A percentile compares a stretch with the other conserved stretches of the same genome.
Conservation (phyloP, 2,888 invertebrate species). For the Pinctada fucata region DNA sequence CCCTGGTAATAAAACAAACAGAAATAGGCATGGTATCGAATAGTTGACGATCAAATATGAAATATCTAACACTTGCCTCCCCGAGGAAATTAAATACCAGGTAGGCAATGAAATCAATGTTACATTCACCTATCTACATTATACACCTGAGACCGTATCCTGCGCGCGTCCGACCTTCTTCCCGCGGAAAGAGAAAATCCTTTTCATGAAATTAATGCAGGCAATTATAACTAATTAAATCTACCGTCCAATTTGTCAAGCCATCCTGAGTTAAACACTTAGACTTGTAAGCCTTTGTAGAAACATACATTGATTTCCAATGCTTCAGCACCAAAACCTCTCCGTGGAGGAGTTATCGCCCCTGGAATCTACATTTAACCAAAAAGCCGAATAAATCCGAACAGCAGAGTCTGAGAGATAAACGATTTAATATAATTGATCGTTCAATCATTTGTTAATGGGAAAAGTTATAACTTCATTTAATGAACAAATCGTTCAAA, state of each 20-base stretch:
- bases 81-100: slow-evolving; percentile 14
- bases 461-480: no score
- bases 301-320: background rate
- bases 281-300: background rate
- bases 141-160: background rate
- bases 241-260: background rate
- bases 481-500: no score
- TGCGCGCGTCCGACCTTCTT: no score
- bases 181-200: background rate
- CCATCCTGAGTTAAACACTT: background rate
- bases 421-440: no score
- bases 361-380: no score
- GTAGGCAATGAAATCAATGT: slow-evolving; percentile 8
- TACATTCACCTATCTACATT: background rate
- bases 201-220: background rate
- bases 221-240: background rate
- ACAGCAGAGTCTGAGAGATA: no score
- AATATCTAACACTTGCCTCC: background rate
- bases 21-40: no score
- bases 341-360: no score
- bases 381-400: no score
- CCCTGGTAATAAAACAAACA: no score
- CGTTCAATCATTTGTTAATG: no score
- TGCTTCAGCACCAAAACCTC: background rate
- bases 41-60: background rate